Conservation (phyloP, 2,797 vertebrate genomes). For the Sebastes vulpes region DNA sequence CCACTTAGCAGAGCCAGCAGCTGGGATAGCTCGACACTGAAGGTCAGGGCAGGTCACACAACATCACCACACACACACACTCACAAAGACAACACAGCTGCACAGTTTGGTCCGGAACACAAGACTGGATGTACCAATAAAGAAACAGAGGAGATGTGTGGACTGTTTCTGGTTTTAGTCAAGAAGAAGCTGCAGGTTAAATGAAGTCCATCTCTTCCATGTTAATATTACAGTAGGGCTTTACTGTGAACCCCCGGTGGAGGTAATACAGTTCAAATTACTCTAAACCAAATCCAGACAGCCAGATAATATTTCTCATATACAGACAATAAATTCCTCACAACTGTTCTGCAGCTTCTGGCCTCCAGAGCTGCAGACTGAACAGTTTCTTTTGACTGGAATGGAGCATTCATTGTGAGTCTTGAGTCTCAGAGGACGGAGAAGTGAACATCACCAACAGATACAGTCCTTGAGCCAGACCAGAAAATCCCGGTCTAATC, state of each 20-base stretch:
- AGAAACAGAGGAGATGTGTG: neutral
- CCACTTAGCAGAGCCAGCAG: conserved; percentile 45
- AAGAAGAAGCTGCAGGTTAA: neutral
- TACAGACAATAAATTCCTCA: conserved; percentile 18
- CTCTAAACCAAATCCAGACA: neutral
- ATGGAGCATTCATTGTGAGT: neutral
- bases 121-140: neutral
- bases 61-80: neutral
- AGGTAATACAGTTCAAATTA: neutral
- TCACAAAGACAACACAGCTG: neutral
- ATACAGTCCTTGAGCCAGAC: conserved; percentile 12
- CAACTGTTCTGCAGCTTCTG: neutral
- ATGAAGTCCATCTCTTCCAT: neutral
- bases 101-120: neutral
- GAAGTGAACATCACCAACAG: conserved; percentile 22
- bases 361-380: neutral
- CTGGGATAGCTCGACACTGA: neutral
- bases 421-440: neutral
- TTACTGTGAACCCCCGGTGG: neutral
- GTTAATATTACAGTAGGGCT: neutral
- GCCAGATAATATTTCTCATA: neutral
- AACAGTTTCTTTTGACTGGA: neutral
- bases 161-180: neutral
- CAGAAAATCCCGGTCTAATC: conserved; percentile 55
- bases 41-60: conserved; percentile 25